Conservation (phyloP, 2,113 vertebrate genomes). For the Albula glossodonta region DNA sequence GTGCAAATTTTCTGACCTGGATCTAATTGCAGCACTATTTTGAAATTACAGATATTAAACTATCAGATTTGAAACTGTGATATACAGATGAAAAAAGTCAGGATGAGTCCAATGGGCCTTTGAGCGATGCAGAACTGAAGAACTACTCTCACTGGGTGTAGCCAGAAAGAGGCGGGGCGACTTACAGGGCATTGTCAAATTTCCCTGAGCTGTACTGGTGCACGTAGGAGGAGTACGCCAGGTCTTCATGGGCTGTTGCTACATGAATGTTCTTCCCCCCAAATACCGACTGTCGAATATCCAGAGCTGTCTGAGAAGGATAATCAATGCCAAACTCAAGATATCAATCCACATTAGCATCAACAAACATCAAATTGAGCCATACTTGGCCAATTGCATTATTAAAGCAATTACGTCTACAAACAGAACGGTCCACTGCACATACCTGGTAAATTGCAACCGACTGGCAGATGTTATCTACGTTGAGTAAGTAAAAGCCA, state of each 20-base stretch:
- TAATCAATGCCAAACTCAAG: neutral
- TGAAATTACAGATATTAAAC: no score
- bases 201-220: constrained; percentile 99
- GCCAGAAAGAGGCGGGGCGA: constrained; percentile 41
- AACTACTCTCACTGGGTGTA: neutral
- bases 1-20: no score
- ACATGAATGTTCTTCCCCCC: constrained; percentile 99
- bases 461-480: constrained; percentile 98
- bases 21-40: no score
- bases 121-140: no score
- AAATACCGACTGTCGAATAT: constrained; percentile 98
- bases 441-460: constrained; percentile 97
- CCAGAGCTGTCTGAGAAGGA: constrained; percentile 84
- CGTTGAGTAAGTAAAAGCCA: constrained; percentile 97
- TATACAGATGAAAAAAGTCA: no score
- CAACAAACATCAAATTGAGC: neutral
- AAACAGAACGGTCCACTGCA: neutral
- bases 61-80: no score
- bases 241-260: constrained; percentile 94
- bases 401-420: neutral
- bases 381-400: no score
- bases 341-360: neutral
- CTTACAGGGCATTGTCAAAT: constrained; percentile 97
- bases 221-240: constrained; percentile 97
- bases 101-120: no score